Percentiles rank a stretch among this genome's conserved stretches.
Evolutionary conservation across 2,888 invertebrate genomes (phyloP).

Genomic region (Cyclophora albipunctata): DNA sequence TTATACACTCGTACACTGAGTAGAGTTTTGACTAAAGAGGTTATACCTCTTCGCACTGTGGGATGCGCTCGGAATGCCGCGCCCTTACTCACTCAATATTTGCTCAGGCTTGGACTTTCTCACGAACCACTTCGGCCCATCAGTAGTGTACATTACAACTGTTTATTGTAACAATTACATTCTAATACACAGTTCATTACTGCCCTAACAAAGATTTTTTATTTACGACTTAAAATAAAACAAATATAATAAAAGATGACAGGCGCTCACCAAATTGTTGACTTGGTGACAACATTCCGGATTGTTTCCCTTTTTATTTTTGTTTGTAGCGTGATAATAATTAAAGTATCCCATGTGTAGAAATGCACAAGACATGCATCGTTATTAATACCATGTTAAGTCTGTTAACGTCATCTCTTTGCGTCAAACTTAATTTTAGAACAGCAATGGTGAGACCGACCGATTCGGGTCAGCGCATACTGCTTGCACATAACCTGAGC

Average conservation of each 20-base stretch:
- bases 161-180: slow-evolving; percentile 49
- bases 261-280: too few relatives aligned
- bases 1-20: too few relatives aligned
- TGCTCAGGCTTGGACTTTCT: slow-evolving; percentile 54
- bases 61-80: slow-evolving; percentile 9
- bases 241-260: too few relatives aligned
- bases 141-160: slow-evolving; percentile 53
- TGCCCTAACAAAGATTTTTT: too few relatives aligned
- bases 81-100: slow-evolving; percentile 41
- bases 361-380: too few relatives aligned
- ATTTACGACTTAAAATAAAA: too few relatives aligned
- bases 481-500: slow-evolving; percentile 22
- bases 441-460: slow-evolving; percentile 31
- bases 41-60: not conserved
- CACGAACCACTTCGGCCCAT: slow-evolving; percentile 46
- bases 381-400: slow-evolving; percentile 14
- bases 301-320: too few relatives aligned
- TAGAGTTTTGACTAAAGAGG: too few relatives aligned
- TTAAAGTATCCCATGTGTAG: too few relatives aligned
- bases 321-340: too few relatives aligned
- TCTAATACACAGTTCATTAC: not conserved
- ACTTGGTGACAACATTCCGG: too few relatives aligned
- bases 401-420: slow-evolving; percentile 41
- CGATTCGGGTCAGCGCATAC: slow-evolving; percentile 48
- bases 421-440: slow-evolving; percentile 53